Conservation (phyloP, 1,140 invertebrate genomes). For the Aphelenchoides avenae region DNA sequence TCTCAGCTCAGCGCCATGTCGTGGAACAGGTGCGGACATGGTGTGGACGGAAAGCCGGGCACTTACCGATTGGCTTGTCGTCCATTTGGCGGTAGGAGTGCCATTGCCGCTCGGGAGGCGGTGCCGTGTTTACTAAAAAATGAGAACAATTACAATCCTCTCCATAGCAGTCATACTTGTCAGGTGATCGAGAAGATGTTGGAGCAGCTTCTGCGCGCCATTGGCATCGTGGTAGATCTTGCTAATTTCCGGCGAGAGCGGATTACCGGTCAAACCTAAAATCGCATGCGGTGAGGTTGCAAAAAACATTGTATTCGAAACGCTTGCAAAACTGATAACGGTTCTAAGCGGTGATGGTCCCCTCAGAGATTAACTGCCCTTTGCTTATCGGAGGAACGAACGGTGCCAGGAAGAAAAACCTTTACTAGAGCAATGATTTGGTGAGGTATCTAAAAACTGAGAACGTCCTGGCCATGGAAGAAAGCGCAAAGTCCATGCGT, state of each 20-base stretch:
- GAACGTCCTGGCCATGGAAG: too few relatives aligned
- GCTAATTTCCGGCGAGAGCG: constrained; percentile 83
- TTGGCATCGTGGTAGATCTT: constrained; percentile 83
- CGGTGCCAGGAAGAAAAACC: too few relatives aligned
- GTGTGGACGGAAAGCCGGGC: background rate
- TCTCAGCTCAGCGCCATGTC: background rate
- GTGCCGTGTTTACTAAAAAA: constrained; percentile 78
- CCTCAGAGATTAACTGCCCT: too few relatives aligned
- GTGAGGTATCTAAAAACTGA: too few relatives aligned
- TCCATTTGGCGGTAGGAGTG: constrained; percentile 76
- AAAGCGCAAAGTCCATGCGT: too few relatives aligned
- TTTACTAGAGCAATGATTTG: too few relatives aligned
- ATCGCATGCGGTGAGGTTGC: constrained; percentile 56
- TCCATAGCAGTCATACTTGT: constrained; percentile 35
- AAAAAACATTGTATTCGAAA: background rate
- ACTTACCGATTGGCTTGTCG: constrained; percentile 68
- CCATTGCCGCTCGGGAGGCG: constrained; percentile 86
- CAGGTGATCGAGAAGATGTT: constrained; percentile 74
- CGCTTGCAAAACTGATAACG: background rate
- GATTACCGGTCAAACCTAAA: constrained; percentile 85
- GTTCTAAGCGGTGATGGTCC: too few relatives aligned
- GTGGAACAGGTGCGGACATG: background rate
- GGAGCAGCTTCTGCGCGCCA: constrained; percentile 85
- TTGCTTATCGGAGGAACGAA: too few relatives aligned
- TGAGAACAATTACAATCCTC: constrained; percentile 1